These are phyloP conservation scores for Sepioteuthis lessoniana DNA, from an alignment of 2,888 invertebrate genomes.

Conservation along the genomic window DNA sequence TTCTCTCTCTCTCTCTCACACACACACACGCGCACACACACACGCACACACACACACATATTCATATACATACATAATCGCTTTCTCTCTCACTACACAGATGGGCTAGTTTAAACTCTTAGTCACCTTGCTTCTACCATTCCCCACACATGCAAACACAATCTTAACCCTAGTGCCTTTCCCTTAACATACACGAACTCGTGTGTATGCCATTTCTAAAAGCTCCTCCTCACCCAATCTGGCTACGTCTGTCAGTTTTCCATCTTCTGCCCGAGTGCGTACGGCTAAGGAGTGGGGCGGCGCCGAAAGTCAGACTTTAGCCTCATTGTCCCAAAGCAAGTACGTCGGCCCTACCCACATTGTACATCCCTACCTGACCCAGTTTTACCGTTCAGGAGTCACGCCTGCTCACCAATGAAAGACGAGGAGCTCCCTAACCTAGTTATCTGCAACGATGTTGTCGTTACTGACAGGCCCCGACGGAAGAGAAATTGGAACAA, in stretches of 20 bases:
- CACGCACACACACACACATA: too few species aligned
- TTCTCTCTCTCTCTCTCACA: too few species aligned
- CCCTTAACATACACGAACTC: not conserved
- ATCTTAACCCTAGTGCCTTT: not conserved
- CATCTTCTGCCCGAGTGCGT: not conserved
- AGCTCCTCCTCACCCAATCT: not conserved
- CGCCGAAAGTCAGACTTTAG: not conserved
- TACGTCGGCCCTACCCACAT: too few species aligned
- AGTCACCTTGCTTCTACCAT: not conserved
- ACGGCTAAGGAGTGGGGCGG: not conserved
- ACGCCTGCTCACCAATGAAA: not conserved
- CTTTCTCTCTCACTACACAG: not conserved
- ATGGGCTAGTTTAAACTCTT: not conserved
- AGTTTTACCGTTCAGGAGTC: not conserved
- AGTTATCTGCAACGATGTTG: not conserved
- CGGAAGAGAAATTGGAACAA: not conserved
- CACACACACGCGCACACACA: too few species aligned
- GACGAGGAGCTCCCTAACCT: not conserved
- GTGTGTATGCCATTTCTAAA: not conserved
- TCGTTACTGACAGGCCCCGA: not conserved
- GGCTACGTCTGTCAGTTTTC: slow-evolving; percentile 20
- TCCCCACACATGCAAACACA: not conserved
- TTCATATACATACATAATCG: not conserved
- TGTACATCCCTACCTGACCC: not conserved
- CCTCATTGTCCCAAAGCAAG: not conserved